These are phyloP conservation scores for Epistrophella euchroma DNA, from an alignment of 2,888 invertebrate genomes.

Conservation along the genomic window DNA sequence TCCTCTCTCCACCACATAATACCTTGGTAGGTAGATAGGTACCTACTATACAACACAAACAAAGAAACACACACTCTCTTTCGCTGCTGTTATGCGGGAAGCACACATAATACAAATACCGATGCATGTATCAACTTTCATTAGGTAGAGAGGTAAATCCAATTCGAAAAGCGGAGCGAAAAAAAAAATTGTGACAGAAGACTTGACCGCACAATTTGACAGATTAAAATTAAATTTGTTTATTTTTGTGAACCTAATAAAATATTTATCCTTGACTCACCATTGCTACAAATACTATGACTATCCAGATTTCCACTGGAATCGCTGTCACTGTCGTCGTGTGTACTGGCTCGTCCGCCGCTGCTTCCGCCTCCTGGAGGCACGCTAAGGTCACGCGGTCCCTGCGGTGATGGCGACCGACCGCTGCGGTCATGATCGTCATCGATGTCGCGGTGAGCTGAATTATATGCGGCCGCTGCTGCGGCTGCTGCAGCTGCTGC, in stretches of 20 bases:
- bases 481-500: slow-evolving; percentile 80
- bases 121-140: slow-evolving; percentile 47
- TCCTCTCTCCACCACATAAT: slow-evolving; percentile 5
- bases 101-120: slow-evolving; percentile 7
- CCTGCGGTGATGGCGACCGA: slow-evolving; percentile 83
- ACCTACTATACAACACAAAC: not conserved
- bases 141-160: not conserved
- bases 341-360: slow-evolving; percentile 82
- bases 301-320: slow-evolving; percentile 82
- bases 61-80: not conserved
- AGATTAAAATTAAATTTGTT: slow-evolving; percentile 29
- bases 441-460: slow-evolving; percentile 79
- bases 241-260: not conserved
- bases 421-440: slow-evolving; percentile 80
- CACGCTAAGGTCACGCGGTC: slow-evolving; percentile 79
- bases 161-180: slow-evolving; percentile 18
- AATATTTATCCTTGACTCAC: slow-evolving; percentile 74
- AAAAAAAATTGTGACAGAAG: slow-evolving; percentile 23
- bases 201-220: slow-evolving; percentile 54
- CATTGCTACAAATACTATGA: slow-evolving; percentile 79
- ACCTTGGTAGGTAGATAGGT: too few species aligned
- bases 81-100: not conserved
- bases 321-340: slow-evolving; percentile 84
- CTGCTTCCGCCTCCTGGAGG: slow-evolving; percentile 77
- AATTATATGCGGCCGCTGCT: slow-evolving; percentile 78